Base-by-base conservation (phyloP, 2,797 vertebrate species). In the Malurus leucopterus region DNA sequence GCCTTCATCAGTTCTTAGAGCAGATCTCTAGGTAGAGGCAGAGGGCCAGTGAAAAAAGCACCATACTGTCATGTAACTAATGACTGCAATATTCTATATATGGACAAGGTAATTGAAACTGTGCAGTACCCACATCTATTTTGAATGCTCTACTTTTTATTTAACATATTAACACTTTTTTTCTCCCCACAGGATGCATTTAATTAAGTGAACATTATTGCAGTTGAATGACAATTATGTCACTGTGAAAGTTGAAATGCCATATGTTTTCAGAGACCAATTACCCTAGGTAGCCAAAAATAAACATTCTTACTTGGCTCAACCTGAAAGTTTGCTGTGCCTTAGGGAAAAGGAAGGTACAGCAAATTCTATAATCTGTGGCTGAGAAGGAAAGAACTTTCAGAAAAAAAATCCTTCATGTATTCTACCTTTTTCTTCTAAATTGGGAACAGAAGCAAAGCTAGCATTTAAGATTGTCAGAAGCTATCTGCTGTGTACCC, bases 211-310 rank as follows among this genome's bases (percentile, higher is more conserved):
- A 88, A 82, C 32, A 58, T 86, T 73, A 76, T 79, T 84, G 76
- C 54, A 51, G 53, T 61, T 58, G 76, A 91, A 86, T 77, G n/a
- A 79, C 75, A 88, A 82, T 61, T 91, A 53, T 86, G 38, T 70
- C 61, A 82, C 65, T 82, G 57, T 24, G 54, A 9, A 86, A 88
- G 78, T 57, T 88, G 65, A 86, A 92, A 84, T 82, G 46, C 61
- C 46, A 8, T 84, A 65, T 82, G 86, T 73, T 92, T 93, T 88
- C 86, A 86, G 58, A 73, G 57, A 84, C 15, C 50, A 71, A 8
- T 83, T 90, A 85, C 78, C 46, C 57, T 64, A 74, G 64, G 64
- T 77, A 91, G 68, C 64, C 90, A 88, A 77, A 79, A 89, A 86
- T 73, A 73, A 67, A 38, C 41, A 50, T 50, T 20, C 34, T 79